Percentiles rank a stretch among this genome's conserved stretches.
These are phyloP conservation scores for Nyctereutes procyonoides DNA, from an alignment of 2,113 vertebrate species.

Conservation along the genomic window DNA sequence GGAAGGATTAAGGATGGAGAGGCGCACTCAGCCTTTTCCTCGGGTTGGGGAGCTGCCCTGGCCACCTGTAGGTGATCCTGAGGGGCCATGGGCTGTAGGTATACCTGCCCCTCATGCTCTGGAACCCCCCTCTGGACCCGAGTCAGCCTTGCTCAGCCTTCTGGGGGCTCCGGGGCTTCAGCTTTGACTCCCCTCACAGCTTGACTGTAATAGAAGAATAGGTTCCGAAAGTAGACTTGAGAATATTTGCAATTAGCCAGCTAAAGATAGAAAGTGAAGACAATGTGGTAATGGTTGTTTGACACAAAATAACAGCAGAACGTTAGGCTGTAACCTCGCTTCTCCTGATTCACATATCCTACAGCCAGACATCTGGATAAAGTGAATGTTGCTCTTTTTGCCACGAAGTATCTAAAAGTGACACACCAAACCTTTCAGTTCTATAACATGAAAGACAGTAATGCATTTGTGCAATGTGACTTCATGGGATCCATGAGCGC, in stretches of 20 bases:
- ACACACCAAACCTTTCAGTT: slow-evolving; percentile 67
- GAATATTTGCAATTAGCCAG: neutral
- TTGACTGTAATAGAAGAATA: neutral
- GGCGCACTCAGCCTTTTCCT: too few species aligned
- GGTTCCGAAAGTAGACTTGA: neutral
- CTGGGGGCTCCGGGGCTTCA: neutral
- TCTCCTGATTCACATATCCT: slow-evolving; percentile 53
- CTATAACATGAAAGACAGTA: slow-evolving; percentile 78
- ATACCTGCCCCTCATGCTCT: too few species aligned
- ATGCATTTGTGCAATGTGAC: slow-evolving; percentile 78
- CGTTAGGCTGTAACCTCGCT: slow-evolving; percentile 51
- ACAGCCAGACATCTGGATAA: slow-evolving; percentile 82
- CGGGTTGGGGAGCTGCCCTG: too few species aligned
- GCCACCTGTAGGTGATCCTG: too few species aligned
- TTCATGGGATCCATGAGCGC: slow-evolving; percentile 60
- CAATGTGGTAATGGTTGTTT: neutral
- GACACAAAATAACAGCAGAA: slow-evolving; percentile 58
- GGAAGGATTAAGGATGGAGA: too few species aligned
- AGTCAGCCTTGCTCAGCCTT: accelerated
- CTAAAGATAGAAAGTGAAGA: neutral
- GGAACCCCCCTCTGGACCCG: neutral
- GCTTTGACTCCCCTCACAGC: neutral
- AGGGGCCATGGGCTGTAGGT: neutral
- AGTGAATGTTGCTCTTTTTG: slow-evolving; percentile 78
- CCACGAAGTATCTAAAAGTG: slow-evolving; percentile 74